These are phyloP conservation scores for Apistogramma diplotaenia DNA, from an alignment of 2,113 vertebrate genomes.

Conservation along the genomic window DNA sequence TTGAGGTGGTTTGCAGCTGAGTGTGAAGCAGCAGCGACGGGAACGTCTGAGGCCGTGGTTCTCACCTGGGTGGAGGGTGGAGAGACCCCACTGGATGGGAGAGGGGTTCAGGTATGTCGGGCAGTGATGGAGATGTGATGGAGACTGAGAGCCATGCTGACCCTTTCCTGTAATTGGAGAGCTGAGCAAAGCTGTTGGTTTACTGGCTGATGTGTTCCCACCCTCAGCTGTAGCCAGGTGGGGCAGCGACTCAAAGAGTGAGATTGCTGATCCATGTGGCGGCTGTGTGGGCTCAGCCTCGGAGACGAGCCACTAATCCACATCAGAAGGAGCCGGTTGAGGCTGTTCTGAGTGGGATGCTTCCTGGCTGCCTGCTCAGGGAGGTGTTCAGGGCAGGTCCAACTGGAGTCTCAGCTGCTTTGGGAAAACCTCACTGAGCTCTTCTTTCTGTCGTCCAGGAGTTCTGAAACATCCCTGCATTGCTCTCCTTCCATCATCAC, in stretches of 20 bases:
- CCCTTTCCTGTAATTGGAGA: background rate
- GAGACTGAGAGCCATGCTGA: background rate
- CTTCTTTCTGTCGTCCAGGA: background rate
- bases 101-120: background rate
- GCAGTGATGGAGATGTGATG: background rate
- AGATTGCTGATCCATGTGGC: no score
- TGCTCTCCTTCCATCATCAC: background rate
- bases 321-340: no score
- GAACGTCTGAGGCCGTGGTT: background rate
- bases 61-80: background rate
- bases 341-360: no score
- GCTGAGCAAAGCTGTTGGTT: background rate
- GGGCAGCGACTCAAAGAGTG: no score
- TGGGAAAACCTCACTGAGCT: background rate
- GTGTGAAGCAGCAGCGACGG: background rate
- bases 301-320: no score
- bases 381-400: no score
- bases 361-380: no score
- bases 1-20: background rate
- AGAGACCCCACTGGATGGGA: rapidly evolving
- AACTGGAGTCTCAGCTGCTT: background rate
- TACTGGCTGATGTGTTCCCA: background rate
- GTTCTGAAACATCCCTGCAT: background rate
- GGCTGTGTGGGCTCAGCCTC: no score
- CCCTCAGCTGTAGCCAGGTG: no score